Percentiles rank a stretch among this genome's conserved stretches.
phyloP scores from a whole-genome alignment of 2,113 vertebrate genomes.

The Rhabdomys dilectus region DNA sequence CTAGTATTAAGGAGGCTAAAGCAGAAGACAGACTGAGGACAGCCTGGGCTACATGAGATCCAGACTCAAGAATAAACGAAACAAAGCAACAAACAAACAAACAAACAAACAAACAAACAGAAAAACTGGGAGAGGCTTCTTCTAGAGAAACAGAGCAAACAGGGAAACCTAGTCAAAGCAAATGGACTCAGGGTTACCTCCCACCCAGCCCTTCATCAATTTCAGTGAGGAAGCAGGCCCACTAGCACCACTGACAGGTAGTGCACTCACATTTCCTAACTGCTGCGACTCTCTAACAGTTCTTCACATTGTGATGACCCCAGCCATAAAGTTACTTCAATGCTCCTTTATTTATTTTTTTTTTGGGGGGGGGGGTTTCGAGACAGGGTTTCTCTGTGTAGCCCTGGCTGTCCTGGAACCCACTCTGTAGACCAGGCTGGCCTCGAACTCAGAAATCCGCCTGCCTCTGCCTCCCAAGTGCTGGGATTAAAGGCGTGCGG shows the following conservation, averaged over 20 bases:
- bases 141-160: neutral
- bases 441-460: too few relatives aligned
- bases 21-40: neutral
- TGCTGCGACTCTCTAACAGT: neutral
- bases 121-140: neutral
- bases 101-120: too few relatives aligned
- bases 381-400: too few relatives aligned
- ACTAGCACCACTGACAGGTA: neutral
- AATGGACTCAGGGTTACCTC: neutral
- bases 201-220: neutral
- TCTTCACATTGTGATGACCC: neutral
- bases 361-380: too few relatives aligned
- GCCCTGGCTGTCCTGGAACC: too few relatives aligned
- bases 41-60: neutral
- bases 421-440: too few relatives aligned
- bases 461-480: too few relatives aligned
- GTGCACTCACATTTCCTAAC: neutral
- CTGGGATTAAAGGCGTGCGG: too few relatives aligned
- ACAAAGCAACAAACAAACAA: too few relatives aligned
- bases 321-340: neutral
- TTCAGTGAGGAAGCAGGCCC: neutral
- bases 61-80: neutral
- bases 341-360: neutral
- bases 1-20: neutral
- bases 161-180: neutral